Percentiles rank a stretch among this genome's conserved stretches.
Conservation (phyloP, 2,797 vertebrate species). For the Rhodeus uyekii region DNA sequence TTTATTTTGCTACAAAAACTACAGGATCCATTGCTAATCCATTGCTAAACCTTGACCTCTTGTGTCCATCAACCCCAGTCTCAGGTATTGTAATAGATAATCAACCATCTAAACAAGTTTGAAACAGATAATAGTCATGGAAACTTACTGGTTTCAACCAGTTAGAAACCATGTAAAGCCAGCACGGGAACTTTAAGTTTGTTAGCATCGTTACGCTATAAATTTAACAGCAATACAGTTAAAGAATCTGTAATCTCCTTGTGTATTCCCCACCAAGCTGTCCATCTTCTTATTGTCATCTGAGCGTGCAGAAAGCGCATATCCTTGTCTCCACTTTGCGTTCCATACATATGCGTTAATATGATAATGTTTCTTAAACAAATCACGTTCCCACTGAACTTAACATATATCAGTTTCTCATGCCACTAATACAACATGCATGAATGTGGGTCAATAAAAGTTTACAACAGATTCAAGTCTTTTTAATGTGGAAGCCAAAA, state of each 20-base stretch:
- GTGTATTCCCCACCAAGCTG: constrained; percentile 5
- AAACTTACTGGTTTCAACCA: background rate
- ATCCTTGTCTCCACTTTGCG: constrained; percentile 19
- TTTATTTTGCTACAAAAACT: too few species aligned
- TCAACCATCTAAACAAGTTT: background rate
- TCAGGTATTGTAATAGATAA: background rate
- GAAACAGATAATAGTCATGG: background rate
- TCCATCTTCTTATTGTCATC: constrained; percentile 5
- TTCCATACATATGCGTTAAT: constrained; percentile 32
- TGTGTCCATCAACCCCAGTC: background rate
- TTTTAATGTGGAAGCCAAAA: constrained; percentile 31
- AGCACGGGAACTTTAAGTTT: background rate
- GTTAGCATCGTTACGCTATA: background rate
- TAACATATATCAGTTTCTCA: constrained; percentile 22
- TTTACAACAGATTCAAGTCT: background rate
- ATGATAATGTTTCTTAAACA: constrained; percentile 29
- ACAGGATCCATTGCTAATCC: too few species aligned
- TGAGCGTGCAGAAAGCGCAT: background rate
- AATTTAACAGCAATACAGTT: background rate
- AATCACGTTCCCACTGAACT: constrained; percentile 25
- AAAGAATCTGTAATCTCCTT: constrained; percentile 1
- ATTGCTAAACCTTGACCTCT: background rate
- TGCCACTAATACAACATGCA: background rate
- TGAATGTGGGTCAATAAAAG: constrained; percentile 21
- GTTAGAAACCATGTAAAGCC: background rate